Base-by-base conservation (phyloP, 1,140 invertebrate species). In the Paraescarpia echinospica region DNA sequence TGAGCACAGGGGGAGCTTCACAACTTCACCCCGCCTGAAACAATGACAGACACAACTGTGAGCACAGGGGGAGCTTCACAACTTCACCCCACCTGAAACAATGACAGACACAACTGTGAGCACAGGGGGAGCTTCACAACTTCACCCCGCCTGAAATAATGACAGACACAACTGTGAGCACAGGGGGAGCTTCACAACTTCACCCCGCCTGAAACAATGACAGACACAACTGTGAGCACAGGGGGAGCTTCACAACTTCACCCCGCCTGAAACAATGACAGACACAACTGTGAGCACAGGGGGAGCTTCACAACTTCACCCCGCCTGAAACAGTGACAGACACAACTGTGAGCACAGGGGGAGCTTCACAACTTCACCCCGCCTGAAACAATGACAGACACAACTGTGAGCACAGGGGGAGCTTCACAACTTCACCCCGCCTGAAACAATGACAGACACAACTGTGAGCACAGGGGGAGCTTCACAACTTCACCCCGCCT, bases 391-490 rank as follows among this genome's bases (percentile, higher is more conserved):
- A 12, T 41, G 12, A 6, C 41, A 6, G 41, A 41, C 41, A 41
- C 12, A 12, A 6, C n/a, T n/a, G n/a, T n/a, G n/a, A n/a, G n/a
- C n/a, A n/a, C n/a, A n/a, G n/a, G n/a, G n/a, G n/a, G n/a, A n/a
- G n/a, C n/a, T n/a, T n/a, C n/a, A n/a, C 90, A 99, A 95, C 96
- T 99, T 96, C 8, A 77, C 59, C 22, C 27, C 18, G 22, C 27
- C 59, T 77, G 59, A 77, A 77, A 77, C 8, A 2, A 27, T 14
- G 22, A 77, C 22, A 27, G 2, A 4, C 59, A 77, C 59, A 77
- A 77, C 59, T 77, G 59, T 77, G 59, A 77, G 12, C 0, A 77
- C 0, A 31, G 59, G 8, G 59, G 27, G 27, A 77, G 59, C 22
- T 77, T 77, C 59, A 27, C 59, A 77, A 77, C 22, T 6, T 18